Evolutionary conservation across 2,888 invertebrate species (phyloP).

Genomic region (Limnephilus marmoratus): DNA sequence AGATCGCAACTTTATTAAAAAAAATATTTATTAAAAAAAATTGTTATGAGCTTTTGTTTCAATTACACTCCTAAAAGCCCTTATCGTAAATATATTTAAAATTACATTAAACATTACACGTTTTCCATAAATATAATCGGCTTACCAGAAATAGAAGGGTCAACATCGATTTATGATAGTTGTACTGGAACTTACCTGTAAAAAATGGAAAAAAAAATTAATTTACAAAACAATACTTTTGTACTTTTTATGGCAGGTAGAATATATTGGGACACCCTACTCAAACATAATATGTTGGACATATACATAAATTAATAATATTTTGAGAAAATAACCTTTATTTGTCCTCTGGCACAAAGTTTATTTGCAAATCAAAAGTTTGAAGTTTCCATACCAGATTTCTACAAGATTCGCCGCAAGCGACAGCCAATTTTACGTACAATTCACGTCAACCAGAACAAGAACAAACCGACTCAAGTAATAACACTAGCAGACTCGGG

Average conservation of each 20-base stretch:
- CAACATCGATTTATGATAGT: neutral
- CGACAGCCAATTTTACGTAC: neutral
- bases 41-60: neutral
- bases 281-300: neutral
- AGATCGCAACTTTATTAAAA: neutral
- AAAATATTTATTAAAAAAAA: neutral
- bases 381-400: neutral
- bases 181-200: conserved; percentile 3
- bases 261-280: neutral
- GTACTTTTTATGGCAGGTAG: neutral
- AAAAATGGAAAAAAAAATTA: conserved; percentile 21
- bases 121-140: neutral
- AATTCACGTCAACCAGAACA: neutral
- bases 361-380: neutral
- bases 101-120: neutral
- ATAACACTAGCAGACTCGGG: neutral
- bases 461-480: neutral
- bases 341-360: neutral
- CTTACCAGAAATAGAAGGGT: neutral
- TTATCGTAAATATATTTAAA: neutral
- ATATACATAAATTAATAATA: neutral
- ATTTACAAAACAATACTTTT: neutral
- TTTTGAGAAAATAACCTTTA: neutral
- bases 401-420: neutral
- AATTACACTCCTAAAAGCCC: neutral